Base-by-base conservation (phyloP, 2,888 invertebrate species). In the Heliconius cydno region DNA sequence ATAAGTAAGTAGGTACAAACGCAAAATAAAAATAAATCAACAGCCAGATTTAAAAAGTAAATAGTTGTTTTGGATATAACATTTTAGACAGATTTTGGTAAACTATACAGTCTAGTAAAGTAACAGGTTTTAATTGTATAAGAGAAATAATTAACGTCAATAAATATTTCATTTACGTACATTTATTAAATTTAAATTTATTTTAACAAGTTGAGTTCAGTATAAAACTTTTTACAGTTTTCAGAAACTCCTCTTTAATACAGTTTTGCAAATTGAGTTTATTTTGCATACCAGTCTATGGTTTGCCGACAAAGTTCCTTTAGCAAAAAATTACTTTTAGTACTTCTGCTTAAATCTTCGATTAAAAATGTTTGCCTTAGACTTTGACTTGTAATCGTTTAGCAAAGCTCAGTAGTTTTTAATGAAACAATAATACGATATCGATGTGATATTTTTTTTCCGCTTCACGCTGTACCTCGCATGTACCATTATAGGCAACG, bases 141-240 rank as follows among this genome's bases (percentile, higher is more conserved):
- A 84, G 86, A 88, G 86, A 87, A 84, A 85, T 87, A 52, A 52
- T 13, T 46, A 2, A 46, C 15, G 46, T 46, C 15, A 46, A 19
- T 25, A 25, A 65, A 65, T 89, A 88, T 88, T 86, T 13, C 90
- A 89, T 90, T 90, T 91, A 89, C 86, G 87, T 86, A 86, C 85
- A n/a, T n/a, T 82, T 85, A 86, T 28, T 57, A 78, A 91, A 89
- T 87, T 90, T 89, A 83, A 90, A 90, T 88, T 90, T 90, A 90
- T 89, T 89, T 88, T 76, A 82, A 84, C 87, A 89, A 91, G 87
- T 89, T 90, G 28, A 86, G 85, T 85, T 86, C 86, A 86, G 84
- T 86, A 87, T 85, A 84, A 84, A 89, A 92, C 90, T 88, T 90
- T 90, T 85, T 86, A 85, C 84, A 89, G 89, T 90, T 91, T 89